phyloP scores from a whole-genome alignment of 37 sponge, comb jelly and placozoan genomes.

The Trichoplax adhaerens region DNA sequence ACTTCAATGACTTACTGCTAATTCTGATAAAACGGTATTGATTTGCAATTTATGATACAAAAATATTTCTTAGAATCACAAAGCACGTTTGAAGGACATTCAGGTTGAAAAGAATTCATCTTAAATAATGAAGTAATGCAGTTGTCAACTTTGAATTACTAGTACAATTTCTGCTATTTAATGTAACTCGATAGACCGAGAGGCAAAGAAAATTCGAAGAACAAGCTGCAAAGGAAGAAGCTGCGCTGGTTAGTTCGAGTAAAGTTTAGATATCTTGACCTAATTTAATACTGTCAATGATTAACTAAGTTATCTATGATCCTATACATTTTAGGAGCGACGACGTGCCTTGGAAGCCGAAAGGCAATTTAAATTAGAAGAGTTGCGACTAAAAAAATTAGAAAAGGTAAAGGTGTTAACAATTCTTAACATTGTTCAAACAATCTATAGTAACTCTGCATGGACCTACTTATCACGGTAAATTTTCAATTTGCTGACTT shows the following conservation, averaged over 20 bases:
- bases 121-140: too few species aligned
- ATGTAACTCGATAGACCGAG: slow-evolving; percentile 33
- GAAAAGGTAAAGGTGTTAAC: slow-evolving; percentile 17
- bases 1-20: too few species aligned
- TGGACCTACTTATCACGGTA: too few species aligned
- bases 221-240: slow-evolving; percentile 77
- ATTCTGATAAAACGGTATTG: neutral
- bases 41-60: neutral
- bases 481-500: too few species aligned
- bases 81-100: slow-evolving; percentile 44
- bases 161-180: neutral
- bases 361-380: slow-evolving; percentile 32
- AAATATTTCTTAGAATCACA: slow-evolving; percentile 27
- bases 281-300: neutral
- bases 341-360: slow-evolving; percentile 50
- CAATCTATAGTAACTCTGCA: too few species aligned
- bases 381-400: slow-evolving; percentile 25
- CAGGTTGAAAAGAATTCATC: slow-evolving; percentile 1
- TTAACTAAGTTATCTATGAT: neutral
- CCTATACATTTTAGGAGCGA: slow-evolving; percentile 24
- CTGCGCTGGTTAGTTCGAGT: slow-evolving; percentile 32
- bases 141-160: too few species aligned
- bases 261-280: neutral
- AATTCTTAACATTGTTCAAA: too few species aligned
- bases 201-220: slow-evolving; percentile 57